A percentile compares a stretch with the other conserved stretches of the same genome.
These are phyloP conservation scores for Antheraea pernyi DNA, from an alignment of 1,140 invertebrate genomes.

Conservation along the genomic window DNA sequence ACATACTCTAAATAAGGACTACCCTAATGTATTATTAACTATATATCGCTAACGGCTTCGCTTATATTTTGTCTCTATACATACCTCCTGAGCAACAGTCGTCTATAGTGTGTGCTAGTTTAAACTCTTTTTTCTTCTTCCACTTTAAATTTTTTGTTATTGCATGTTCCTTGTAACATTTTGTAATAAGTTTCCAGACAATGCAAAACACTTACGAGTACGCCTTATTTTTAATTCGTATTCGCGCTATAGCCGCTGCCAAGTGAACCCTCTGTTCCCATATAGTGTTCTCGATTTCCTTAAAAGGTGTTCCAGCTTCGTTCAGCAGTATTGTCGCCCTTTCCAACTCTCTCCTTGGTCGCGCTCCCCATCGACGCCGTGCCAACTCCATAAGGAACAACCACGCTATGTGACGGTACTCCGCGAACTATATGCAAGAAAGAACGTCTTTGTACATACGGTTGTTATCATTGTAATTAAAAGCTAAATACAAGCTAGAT, in stretches of 20 bases:
- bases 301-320: slow-evolving; percentile 49
- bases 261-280: slow-evolving; percentile 82
- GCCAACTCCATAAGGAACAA: slow-evolving; percentile 69
- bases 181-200: too few relatives aligned
- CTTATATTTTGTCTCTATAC: too few relatives aligned
- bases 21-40: too few relatives aligned
- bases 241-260: slow-evolving; percentile 85
- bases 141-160: too few relatives aligned
- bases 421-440: slow-evolving; percentile 31
- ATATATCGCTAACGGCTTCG: too few relatives aligned
- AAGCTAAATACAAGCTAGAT: too few relatives aligned
- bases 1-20: too few relatives aligned
- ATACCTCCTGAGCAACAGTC: too few relatives aligned
- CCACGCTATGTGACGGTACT: slow-evolving; percentile 56
- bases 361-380: slow-evolving; percentile 54
- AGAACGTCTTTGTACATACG: not conserved
- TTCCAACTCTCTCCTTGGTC: slow-evolving; percentile 47
- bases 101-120: too few relatives aligned
- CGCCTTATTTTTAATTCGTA: slow-evolving; percentile 85
- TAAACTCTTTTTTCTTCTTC: too few relatives aligned
- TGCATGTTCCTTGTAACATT: too few relatives aligned
- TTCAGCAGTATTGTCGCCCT: slow-evolving; percentile 41
- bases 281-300: slow-evolving; percentile 80
- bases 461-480: too few relatives aligned
- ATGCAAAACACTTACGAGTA: slow-evolving; percentile 70